Percentiles rank a stretch among this genome's conserved stretches.
These are phyloP conservation scores for Clunio marinus DNA, from an alignment of 2,888 invertebrate genomes.

Conservation along the genomic window DNA sequence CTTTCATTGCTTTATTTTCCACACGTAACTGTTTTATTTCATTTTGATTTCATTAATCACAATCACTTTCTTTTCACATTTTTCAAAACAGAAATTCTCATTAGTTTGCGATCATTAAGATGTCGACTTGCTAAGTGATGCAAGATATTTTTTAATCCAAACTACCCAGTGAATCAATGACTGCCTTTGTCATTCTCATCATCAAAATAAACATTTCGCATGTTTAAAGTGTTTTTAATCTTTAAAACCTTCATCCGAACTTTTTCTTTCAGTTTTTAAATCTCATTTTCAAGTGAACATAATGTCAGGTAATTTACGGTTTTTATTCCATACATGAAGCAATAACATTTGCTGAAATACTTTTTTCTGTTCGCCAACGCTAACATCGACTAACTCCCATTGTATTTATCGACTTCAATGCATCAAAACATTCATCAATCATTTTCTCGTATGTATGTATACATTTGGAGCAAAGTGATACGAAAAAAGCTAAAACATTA, in stretches of 20 bases:
- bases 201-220: too few relatives aligned
- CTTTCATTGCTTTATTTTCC: slow-evolving; percentile 22
- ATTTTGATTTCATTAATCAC: slow-evolving; percentile 38
- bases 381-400: neutral
- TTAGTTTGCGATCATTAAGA: slow-evolving; percentile 27
- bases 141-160: neutral
- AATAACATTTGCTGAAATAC: neutral
- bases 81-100: neutral
- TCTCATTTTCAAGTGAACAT: neutral
- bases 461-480: slow-evolving; percentile 37
- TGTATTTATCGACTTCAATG: slow-evolving; percentile 37
- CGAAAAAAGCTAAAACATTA: neutral
- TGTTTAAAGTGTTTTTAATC: too few relatives aligned
- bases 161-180: too few relatives aligned
- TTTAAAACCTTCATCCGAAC: too few relatives aligned
- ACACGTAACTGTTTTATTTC: slow-evolving; percentile 25
- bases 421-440: slow-evolving; percentile 38
- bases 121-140: slow-evolving; percentile 16
- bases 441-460: slow-evolving; percentile 24
- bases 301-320: slow-evolving; percentile 33
- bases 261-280: too few relatives aligned
- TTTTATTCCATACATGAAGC: neutral
- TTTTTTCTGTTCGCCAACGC: slow-evolving; percentile 38
- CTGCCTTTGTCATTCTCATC: too few relatives aligned
- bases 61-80: slow-evolving; percentile 35